These are phyloP conservation scores for Germaria angustata DNA, from an alignment of 2,888 invertebrate genomes.

Conservation along the genomic window DNA sequence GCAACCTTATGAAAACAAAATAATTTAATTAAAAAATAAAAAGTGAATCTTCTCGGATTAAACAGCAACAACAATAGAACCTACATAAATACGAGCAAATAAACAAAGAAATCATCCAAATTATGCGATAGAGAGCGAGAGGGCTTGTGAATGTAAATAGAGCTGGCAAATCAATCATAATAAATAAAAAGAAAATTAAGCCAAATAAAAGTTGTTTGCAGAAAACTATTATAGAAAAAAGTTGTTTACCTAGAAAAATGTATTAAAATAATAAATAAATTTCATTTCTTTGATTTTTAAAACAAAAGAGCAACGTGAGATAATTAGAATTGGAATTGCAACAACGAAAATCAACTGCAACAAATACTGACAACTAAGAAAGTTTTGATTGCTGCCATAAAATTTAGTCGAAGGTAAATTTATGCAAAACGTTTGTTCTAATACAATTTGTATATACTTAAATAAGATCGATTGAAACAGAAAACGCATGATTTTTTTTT, in stretches of 20 bases:
- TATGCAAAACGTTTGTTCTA: background rate
- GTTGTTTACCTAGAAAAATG: slow-evolving; percentile 31
- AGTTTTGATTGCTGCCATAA: background rate
- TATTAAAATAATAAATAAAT: slow-evolving; percentile 1
- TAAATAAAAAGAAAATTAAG: background rate
- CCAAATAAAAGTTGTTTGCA: slow-evolving; percentile 36
- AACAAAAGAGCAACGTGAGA: slow-evolving; percentile 14
- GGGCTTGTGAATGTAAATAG: background rate
- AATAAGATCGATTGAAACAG: no score
- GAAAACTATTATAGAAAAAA: background rate
- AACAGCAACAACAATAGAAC: slow-evolving; percentile 21
- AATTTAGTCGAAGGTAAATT: slow-evolving; percentile 49
- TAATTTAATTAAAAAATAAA: slow-evolving; percentile 27
- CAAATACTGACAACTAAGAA: background rate
- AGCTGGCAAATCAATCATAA: background rate
- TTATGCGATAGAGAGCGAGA: background rate
- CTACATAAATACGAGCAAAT: slow-evolving; percentile 1
- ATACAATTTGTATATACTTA: no score
- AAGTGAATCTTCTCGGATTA: slow-evolving; percentile 26
- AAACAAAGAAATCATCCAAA: slow-evolving; percentile 34
- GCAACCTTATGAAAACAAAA: slow-evolving; percentile 26
- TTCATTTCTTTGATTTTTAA: background rate
- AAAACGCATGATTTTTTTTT: no score
- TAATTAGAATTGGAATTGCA: slow-evolving; percentile 37
- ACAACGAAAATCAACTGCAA: background rate